Conservation (phyloP, 2,113 vertebrate genomes). For the Nestor notabilis region DNA sequence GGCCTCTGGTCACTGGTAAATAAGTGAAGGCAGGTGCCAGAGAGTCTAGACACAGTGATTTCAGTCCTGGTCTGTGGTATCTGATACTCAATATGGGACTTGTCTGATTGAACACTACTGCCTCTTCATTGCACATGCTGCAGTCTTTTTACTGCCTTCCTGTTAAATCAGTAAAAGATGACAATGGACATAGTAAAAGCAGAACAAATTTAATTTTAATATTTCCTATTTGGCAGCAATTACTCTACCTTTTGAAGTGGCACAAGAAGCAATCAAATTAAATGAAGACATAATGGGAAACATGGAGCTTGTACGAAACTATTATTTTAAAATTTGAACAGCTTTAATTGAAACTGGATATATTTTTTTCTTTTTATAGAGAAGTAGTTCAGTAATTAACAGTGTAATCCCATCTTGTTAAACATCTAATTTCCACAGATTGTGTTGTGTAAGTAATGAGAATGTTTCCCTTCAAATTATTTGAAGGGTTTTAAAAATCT, state of each 20-base stretch:
- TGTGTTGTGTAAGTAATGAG: constrained; percentile 10
- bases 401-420: constrained; percentile 62
- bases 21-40: constrained; percentile 99
- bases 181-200: constrained; percentile 78
- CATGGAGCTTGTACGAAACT: constrained; percentile 58
- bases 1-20: constrained; percentile 93
- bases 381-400: constrained; percentile 69
- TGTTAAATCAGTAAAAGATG: constrained; percentile 89
- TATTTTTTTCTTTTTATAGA: constrained; percentile 71
- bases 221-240: constrained; percentile 82
- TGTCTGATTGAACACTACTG: constrained; percentile 88
- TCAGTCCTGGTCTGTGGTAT: constrained; percentile 91
- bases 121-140: constrained; percentile 82
- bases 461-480: constrained; percentile 39
- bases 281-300: constrained; percentile 75
- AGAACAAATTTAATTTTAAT: constrained; percentile 83
- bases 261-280: constrained; percentile 77
- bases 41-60: constrained; percentile 99
- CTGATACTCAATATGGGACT: constrained; percentile 93
- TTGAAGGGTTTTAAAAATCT: constrained; percentile 44
- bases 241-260: constrained; percentile 79
- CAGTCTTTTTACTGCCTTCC: constrained; percentile 86
- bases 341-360: constrained; percentile 74
- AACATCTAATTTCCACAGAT: constrained; percentile 61
- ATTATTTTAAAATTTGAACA: constrained; percentile 71